A percentile compares a stretch with the other conserved stretches of the same genome.
Evolutionary conservation across 2,888 invertebrate species (phyloP).

Genomic region (Phoronis australis): DNA sequence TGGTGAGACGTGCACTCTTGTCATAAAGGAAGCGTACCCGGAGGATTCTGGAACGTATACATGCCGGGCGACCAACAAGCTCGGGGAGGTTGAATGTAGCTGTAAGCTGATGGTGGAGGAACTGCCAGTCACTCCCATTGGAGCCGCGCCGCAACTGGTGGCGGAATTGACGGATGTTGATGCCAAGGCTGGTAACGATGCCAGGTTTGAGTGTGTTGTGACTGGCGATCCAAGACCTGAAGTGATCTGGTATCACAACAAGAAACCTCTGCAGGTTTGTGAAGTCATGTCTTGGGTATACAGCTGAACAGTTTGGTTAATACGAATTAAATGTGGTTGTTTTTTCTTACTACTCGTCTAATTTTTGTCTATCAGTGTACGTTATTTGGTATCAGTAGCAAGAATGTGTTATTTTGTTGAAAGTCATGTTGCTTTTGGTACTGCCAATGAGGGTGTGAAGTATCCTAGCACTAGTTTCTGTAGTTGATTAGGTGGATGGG

Average conservation of each 20-base stretch:
- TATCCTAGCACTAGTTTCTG: too few species aligned
- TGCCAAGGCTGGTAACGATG: not conserved
- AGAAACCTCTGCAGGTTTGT: constrained; percentile 3
- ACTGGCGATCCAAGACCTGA: constrained; percentile 24
- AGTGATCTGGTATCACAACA: constrained; percentile 36
- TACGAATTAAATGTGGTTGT: too few species aligned
- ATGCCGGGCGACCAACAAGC: constrained; percentile 32
- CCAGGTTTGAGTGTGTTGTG: constrained; percentile 8
- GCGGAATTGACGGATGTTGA: not conserved
- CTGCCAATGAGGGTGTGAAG: too few species aligned
- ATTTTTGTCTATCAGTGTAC: too few species aligned
- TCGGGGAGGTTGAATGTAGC: constrained; percentile 25
- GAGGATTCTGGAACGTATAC: constrained; percentile 71
- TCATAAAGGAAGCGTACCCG: constrained; percentile 84
- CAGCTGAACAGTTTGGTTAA: too few species aligned
- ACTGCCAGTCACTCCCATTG: not conserved
- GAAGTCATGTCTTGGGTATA: too few species aligned
- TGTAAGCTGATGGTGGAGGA: constrained; percentile 23
- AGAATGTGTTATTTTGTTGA: too few species aligned
- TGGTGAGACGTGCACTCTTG: constrained; percentile 59
- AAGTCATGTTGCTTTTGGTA: too few species aligned
- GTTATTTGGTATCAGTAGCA: too few species aligned
- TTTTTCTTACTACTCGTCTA: too few species aligned
- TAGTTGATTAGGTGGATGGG: too few species aligned
- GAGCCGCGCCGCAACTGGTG: not conserved